A percentile compares a stretch with the other conserved stretches of the same genome.
Evolutionary conservation across 2,113 vertebrate genomes (phyloP).

Genomic region (Tragelaphus strepsiceros): DNA sequence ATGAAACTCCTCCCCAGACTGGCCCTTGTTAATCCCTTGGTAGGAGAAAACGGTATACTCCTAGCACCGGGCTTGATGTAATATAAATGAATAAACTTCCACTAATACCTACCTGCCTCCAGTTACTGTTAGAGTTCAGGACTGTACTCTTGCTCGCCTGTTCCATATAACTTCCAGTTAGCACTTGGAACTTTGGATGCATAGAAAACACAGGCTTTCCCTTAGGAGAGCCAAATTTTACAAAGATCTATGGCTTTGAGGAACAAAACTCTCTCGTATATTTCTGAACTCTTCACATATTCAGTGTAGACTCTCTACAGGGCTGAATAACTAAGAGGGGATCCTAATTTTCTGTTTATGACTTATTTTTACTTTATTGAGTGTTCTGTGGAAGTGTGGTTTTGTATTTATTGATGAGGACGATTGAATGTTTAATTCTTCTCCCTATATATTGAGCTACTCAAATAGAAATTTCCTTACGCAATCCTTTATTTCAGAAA

Average conservation of each 20-base stretch:
- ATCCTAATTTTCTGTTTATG: neutral
- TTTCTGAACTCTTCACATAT: constrained; percentile 1
- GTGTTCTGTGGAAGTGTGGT: neutral
- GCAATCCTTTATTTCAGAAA: neutral
- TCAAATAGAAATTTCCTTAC: neutral
- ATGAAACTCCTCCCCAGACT: neutral
- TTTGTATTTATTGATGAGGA: neutral
- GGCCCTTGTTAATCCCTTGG: neutral
- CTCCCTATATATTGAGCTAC: neutral
- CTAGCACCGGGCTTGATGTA: neutral
- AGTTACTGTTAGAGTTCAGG: neutral
- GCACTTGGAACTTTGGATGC: neutral
- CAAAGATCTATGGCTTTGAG: neutral
- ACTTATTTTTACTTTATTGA: neutral
- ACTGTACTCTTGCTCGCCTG: neutral
- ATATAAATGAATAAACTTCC: constrained; percentile 11
- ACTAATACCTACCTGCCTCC: neutral
- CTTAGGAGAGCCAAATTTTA: neutral
- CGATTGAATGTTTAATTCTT: neutral
- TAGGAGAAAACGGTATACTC: neutral
- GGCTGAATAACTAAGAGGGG: neutral
- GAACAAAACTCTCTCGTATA: neutral
- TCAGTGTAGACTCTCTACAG: neutral
- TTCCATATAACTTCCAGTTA: neutral
- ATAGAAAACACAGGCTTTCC: neutral